A percentile compares a stretch with the other conserved stretches of the same genome.
These are phyloP conservation scores for Triops cancriformis DNA, from an alignment of 1,140 invertebrate species.

Conservation along the genomic window DNA sequence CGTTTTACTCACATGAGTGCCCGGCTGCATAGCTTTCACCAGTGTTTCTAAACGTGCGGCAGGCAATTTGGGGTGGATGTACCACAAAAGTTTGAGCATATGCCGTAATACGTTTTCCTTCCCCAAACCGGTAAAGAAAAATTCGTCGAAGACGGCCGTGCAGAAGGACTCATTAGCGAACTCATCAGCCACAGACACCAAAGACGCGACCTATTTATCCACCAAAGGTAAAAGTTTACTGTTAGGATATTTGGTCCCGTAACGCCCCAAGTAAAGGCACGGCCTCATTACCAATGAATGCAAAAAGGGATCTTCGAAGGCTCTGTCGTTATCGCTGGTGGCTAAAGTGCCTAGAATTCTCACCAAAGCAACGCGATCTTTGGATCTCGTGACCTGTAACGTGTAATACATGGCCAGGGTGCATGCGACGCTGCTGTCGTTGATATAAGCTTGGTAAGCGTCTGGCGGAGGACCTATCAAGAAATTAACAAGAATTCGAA, in stretches of 20 bases:
- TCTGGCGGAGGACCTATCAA: conserved; percentile 71
- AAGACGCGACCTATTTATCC: conserved; percentile 56
- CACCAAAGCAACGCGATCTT: conserved; percentile 75
- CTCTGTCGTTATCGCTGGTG: conserved; percentile 80
- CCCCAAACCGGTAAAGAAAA: conserved; percentile 78
- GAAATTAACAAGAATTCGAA: conserved; percentile 22
- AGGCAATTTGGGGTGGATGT: conserved; percentile 79
- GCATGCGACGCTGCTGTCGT: conserved; percentile 81
- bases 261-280: neutral
- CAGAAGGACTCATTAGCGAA: conserved; percentile 91
- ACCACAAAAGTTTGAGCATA: conserved; percentile 83
- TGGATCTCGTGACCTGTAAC: conserved; percentile 62
- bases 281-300: conserved; percentile 63
- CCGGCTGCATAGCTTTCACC: conserved; percentile 79
- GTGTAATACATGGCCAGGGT: conserved; percentile 93
- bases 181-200: conserved; percentile 84
- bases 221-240: neutral
- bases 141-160: conserved; percentile 91
- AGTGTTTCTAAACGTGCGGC: conserved; percentile 65
- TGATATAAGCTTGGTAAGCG: conserved; percentile 80
- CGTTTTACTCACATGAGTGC: conserved; percentile 39
- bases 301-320: conserved; percentile 90
- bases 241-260: neutral
- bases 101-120: conserved; percentile 90
- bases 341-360: conserved; percentile 78